Evolutionary conservation across 2,113 vertebrate species (phyloP), one percentile per base, ranked within the genome.

Genomic region (Cricetomys ansorgei): DNA sequence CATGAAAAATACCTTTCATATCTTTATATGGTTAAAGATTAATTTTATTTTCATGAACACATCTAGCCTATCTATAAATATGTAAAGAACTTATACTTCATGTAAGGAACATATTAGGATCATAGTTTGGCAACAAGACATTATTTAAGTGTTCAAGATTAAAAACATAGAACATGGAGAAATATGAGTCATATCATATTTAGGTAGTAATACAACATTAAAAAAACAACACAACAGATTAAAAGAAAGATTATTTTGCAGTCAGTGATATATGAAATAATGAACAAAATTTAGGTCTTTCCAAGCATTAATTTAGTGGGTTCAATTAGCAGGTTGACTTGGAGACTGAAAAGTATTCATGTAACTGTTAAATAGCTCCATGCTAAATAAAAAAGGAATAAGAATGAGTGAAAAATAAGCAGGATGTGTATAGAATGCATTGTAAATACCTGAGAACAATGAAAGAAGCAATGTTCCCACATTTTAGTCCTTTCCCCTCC

Each of bases 11-110:
- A 23, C 72, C 40, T 31, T 88, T 93, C 73, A 16, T 81, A 84
- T 57, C 7, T 81, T 7, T 12, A 64, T 6, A 48, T 88, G 40
- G 29, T 79, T 79, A 81, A 73, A 86, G 83, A 77, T 31, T 81
- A 23, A 59, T 80, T 97, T 95, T 89, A 75, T 94, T 84, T 23
- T 9, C 15, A 84, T n/a, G 59, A 97, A 57, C 2, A 73, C 6
- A 87, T 87, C 25, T 80, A 40, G 50, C 75, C 2, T 62, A 83
- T 29, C 27, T 64, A 88, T 9, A 77, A 40, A 50, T 72, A 70
- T 84, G 53, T 87, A 88, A 70, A 83, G 34, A 21, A 34, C 25
- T 1, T 23, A 0, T 91, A 34, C 6, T 79, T 48, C 12, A 17
- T 43, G 37, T 65, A 94, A 89, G 5, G 5, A 92, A 57, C 7